Conservation (phyloP, 2,888 invertebrate genomes). For the Leucoma salicis region DNA sequence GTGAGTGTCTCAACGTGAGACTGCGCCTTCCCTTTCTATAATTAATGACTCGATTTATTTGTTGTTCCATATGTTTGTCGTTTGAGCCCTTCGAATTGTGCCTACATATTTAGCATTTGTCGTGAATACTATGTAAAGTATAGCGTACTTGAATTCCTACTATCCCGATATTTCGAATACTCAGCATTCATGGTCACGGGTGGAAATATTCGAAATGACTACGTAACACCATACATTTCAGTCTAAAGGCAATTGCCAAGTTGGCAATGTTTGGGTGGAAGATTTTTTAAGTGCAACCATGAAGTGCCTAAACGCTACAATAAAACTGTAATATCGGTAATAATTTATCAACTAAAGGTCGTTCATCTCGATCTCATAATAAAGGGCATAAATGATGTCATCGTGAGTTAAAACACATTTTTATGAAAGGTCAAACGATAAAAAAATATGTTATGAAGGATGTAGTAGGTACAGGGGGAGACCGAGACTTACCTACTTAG, state of each 20-base stretch:
- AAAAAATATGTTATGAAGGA: conserved; percentile 36
- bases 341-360: conserved; percentile 22
- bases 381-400: conserved; percentile 19
- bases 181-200: no score
- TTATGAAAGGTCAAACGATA: conserved; percentile 28
- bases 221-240: conserved; percentile 53
- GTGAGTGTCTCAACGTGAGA: conserved; percentile 40
- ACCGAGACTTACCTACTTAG: no score
- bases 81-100: conserved; percentile 60
- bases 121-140: no score
- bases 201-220: no score
- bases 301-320: conserved; percentile 57
- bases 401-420: conserved; percentile 33
- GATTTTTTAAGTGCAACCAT: conserved; percentile 43
- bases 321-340: conserved; percentile 34
- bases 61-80: conserved; percentile 46
- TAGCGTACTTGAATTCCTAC: no score
- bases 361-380: conserved; percentile 18
- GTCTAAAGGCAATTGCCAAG: conserved; percentile 28
- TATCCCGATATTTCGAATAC: no score
- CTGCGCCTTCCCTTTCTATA: conserved; percentile 46
- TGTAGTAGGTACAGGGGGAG: no score
- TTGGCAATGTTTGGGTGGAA: conserved; percentile 26
- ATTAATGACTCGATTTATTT: conserved; percentile 35
- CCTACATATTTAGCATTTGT: conserved; percentile 72